Conservation (phyloP, 1,140 invertebrate genomes). For the Drosophila funebris region DNA sequence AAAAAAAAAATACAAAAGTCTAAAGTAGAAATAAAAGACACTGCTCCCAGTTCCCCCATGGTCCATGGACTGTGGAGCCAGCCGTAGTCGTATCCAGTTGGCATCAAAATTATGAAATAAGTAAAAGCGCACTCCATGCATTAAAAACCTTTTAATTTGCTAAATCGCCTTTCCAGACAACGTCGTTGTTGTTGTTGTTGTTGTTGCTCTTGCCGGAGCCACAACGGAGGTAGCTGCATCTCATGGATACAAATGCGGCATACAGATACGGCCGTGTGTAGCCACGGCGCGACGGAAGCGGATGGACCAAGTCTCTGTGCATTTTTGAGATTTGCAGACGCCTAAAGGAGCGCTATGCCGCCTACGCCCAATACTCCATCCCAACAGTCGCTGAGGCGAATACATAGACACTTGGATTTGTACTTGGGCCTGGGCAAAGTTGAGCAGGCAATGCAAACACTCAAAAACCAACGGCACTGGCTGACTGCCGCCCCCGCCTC, state of each 20-base stretch:
- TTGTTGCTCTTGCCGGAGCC: conserved; percentile 2
- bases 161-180: conserved; percentile 83
- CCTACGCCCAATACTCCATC: conserved; percentile 29
- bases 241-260: conserved; percentile 6
- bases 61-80: not conserved
- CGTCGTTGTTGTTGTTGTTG: conserved; percentile 18
- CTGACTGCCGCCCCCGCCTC: conserved; percentile 27
- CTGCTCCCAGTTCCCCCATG: not conserved
- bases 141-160: conserved; percentile 84
- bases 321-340: conserved; percentile 79
- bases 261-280: conserved; percentile 7
- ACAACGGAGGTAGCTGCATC: conserved; percentile 14
- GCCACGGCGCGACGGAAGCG: conserved; percentile 59
- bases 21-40: conserved; percentile 46
- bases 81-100: conserved; percentile 47
- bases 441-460: conserved; percentile 72
- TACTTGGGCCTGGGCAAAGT: conserved; percentile 55
- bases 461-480: conserved; percentile 45
- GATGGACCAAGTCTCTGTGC: conserved; percentile 68
- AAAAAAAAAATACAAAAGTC: conserved; percentile 34
- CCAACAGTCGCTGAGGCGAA: not conserved
- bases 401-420: conserved; percentile 61
- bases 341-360: conserved; percentile 52
- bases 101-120: conserved; percentile 80
- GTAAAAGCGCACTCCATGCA: conserved; percentile 81